Evolutionary conservation across 2,888 invertebrate species (phyloP), one percentile per base, ranked within the genome.

Genomic region (Rosalia funebris): DNA sequence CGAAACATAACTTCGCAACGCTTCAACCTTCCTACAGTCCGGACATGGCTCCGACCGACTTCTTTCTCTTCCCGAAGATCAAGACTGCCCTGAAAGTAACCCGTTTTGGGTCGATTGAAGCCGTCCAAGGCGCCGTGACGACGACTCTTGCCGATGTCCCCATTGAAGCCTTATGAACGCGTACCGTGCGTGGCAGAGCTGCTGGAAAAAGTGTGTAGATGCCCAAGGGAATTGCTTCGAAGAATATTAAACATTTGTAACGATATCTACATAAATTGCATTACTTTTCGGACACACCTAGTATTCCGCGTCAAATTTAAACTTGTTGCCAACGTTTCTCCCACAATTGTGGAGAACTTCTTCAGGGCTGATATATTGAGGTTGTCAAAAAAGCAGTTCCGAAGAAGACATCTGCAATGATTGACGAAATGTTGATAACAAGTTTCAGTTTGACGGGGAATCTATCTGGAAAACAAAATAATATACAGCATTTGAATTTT

Each of bases 181-280:
- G 12, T 9, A 37, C 37, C 37, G 37, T n/a, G n/a, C 37, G 4
- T 37, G 37, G 37, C 12, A 37, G 37, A 37, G 37, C 14, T 12
- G 37, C 37, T 37, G 37, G 37, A 37, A 37, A 37, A 37, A 37
- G 4, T 37, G 37, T 37, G 37, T 37, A n/a, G 4, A 7, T n/a
- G 37, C 37, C 37, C 14, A 37, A 37, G 9, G 37, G 14, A n/a
- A 37, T 7, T 37, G 12, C 37, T 37, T 37, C 37, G 2, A 37
- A 37, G 37, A 2, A 37, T 37, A 5, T 25, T 25, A 25, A 25
- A 7, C 7, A 7, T 25, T 25, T 7, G 25, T 25, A n/a, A n/a
- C n/a, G n/a, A n/a, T n/a, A n/a, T n/a, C n/a, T n/a, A n/a, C n/a
- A n/a, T n/a, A n/a, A n/a, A n/a, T n/a, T n/a, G n/a, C n/a, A n/a